Base-by-base conservation (phyloP, 2,113 vertebrate genomes). In the Channa maculata region DNA sequence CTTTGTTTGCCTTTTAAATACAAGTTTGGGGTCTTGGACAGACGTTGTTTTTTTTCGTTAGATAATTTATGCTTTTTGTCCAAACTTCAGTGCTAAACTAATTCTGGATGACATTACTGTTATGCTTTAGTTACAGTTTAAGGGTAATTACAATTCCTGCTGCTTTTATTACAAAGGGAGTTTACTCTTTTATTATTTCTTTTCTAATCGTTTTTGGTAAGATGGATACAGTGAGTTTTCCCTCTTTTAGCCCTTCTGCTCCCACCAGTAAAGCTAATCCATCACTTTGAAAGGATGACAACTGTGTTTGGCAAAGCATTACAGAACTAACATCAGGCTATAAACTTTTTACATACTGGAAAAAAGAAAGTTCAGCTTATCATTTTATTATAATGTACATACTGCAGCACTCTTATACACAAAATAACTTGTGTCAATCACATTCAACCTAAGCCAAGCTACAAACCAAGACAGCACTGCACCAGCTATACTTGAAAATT, bases 1-100 rank as follows among this genome's bases (percentile, higher is more conserved):
- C 33, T 54, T 65, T 63, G 64, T 41, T 60, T 2, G 52, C 45
- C 38, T 82, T 66, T 60, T 77, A 50, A 76, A 57, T 39, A 12
- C 60, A 65, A n/a, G 43, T 82, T 55, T 24, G 10, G 52, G 8
- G 34, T 51, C 73, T 36, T 44, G 24, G 36, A 36, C 12, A 3
- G 9, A 37, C 8, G 54, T 2, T 33, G 53, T 24, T 24, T 24
- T 24, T 24, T 24, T 24, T 24, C 1, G 24, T 24, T 24, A 24
- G 24, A 24, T 24, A 24, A 24, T 24, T 24, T 24, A 24, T 24
- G 4, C 6, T 41, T 41, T 7, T 41, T 41, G 4, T 41, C 2
- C 41, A 34, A 24, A 5, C 5, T 59, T 39, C 44, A 53, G 1
- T 12, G 43, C 55, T 48, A 11, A 37, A 60, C 43, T 9, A 6